A percentile compares a stretch with the other conserved stretches of the same genome.
Conservation (phyloP, 2,113 vertebrate species). For the Atlantisia rogersi region DNA sequence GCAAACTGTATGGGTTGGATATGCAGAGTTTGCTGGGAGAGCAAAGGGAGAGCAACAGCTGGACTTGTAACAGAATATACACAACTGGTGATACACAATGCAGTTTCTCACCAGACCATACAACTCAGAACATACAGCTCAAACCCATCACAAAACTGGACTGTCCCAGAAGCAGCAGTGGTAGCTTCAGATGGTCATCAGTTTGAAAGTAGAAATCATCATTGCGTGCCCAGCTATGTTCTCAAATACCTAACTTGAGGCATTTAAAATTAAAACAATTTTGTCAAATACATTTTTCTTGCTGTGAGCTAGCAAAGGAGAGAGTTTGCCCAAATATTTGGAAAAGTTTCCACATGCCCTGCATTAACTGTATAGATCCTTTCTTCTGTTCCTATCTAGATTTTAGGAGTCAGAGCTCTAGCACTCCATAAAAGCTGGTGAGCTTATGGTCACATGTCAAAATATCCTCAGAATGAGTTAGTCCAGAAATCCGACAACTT, state of each 20-base stretch:
- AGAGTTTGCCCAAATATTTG: background rate
- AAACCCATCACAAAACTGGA: no score
- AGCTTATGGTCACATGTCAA: background rate
- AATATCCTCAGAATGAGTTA: background rate
- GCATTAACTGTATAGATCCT: background rate
- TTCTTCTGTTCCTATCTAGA: background rate
- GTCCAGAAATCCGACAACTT: background rate
- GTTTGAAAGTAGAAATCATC: background rate
- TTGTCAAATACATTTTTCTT: background rate
- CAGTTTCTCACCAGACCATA: no score
- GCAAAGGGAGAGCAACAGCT: no score
- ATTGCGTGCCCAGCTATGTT: background rate
- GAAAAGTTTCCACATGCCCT: background rate
- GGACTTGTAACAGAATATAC: no score
- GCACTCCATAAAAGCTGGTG: background rate
- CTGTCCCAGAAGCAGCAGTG: background rate
- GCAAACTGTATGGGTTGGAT: no score
- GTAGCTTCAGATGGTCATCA: background rate
- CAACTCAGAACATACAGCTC: no score
- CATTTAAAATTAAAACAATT: background rate
- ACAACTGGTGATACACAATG: no score
- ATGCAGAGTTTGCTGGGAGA: no score
- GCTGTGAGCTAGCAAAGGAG: background rate
- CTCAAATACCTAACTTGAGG: background rate
- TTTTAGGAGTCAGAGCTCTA: background rate